Evolutionary conservation across 2,888 invertebrate species (phyloP), one percentile per base, ranked within the genome.

Genomic region (Yponomeuta malinellus): DNA sequence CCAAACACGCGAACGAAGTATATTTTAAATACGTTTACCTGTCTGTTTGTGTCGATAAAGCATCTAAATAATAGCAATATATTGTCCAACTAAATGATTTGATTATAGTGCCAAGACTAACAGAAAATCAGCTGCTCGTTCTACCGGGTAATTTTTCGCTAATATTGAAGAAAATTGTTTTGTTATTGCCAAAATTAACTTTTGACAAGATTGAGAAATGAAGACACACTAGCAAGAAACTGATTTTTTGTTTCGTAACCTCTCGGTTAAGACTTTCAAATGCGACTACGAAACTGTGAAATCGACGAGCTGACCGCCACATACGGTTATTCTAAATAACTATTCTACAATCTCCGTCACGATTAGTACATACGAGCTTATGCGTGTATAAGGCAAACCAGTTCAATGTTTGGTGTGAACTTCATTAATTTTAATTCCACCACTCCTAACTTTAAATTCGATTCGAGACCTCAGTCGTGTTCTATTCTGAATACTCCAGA

Each of bases 211-310:
- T 59, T 59, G 12, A 12, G 1, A 70, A 70, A 70, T 70, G 10
- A 63, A 43, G 6, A 10, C n/a, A 48, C n/a, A n/a, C 29, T 8
- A 64, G 64, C 23, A 64, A 64, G 1, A 10, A 8, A 10, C 64
- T 31, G 10, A 64, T 23, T 10, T 10, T 64, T 9, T 10, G 64
- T 64, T 64, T 64, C 64, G 64, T 64, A 64, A 64, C 29, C 9
- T 64, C 79, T 73, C 74, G 75, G 75, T 74, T 77, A 75, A 75
- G 82, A 89, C 89, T 91, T 90, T 90, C 89, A 88, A 89, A 89
- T 86, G 82, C 82, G 83, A 84, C 85, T 85, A 85, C 85, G 85
- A 87, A 83, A 84, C 86, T 86, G 82, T 86, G 88, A 88, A 88
- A 89, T 88, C 83, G 79, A 79, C 82, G 81, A 83, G 79, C 78